A percentile compares a stretch with the other conserved stretches of the same genome.
phyloP scores from a whole-genome alignment of 1,140 invertebrate species.

The Pemphigus obesinymphae region DNA sequence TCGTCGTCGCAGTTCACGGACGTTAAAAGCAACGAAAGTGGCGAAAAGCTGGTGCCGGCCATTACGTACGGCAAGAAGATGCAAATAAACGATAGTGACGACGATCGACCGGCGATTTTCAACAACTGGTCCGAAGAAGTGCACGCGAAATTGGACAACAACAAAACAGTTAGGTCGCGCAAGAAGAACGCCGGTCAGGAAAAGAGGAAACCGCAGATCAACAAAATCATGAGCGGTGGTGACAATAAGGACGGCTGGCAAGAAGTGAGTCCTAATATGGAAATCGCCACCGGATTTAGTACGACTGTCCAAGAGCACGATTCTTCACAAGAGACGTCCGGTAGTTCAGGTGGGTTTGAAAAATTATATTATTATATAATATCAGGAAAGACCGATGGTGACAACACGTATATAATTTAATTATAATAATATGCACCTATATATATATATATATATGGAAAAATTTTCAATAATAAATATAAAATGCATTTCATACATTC shows the following conservation, averaged over 20 bases:
- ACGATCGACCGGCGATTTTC: not conserved
- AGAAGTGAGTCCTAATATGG: constrained; percentile 16
- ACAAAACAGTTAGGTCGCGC: not conserved
- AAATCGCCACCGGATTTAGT: constrained; percentile 1
- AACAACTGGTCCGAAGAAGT: constrained; percentile 14
- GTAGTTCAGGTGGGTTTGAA: not conserved
- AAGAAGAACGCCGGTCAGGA: constrained; percentile 2
- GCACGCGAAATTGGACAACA: not conserved
- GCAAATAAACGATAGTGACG: not conserved
- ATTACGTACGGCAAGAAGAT: constrained; percentile 16
- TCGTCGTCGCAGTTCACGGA: not conserved
- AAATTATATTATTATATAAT: too few species aligned
- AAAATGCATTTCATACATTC: too few species aligned
- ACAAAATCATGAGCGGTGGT: not conserved
- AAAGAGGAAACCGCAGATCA: not conserved
- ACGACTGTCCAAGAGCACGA: constrained; percentile 3
- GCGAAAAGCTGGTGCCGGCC: not conserved
- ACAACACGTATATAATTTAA: too few species aligned
- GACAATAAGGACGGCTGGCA: constrained; percentile 17
- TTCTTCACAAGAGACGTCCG: constrained; percentile 4
- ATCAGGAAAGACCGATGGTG: too few species aligned
- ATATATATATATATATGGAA: too few species aligned
- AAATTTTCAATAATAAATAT: too few species aligned
- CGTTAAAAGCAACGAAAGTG: not conserved
- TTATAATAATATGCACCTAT: too few species aligned